Evolutionary conservation across 2,113 vertebrate species (phyloP).

Genomic region (Antigone vipio): DNA sequence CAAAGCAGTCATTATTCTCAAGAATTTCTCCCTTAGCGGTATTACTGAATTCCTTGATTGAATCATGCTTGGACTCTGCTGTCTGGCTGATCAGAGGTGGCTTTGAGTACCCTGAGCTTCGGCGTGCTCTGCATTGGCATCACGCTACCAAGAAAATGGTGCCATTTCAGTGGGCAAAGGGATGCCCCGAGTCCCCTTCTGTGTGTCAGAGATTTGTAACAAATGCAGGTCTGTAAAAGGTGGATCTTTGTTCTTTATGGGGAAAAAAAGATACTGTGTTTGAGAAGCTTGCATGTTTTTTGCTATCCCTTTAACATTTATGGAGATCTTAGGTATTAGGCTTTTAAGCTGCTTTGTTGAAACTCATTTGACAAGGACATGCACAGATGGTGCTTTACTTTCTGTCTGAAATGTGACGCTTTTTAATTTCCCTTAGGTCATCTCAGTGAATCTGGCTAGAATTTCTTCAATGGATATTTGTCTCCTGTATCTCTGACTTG

Average conservation of each 20-base stretch:
- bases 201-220: not conserved
- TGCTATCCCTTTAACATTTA: slow-evolving; percentile 26
- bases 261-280: not conserved
- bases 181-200: not conserved
- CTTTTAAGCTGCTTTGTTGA: slow-evolving; percentile 59
- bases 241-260: not conserved
- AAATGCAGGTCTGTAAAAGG: not conserved
- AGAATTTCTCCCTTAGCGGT: not conserved
- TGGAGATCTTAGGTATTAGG: slow-evolving; percentile 35
- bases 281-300: not conserved
- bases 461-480: slow-evolving; percentile 8
- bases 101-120: not conserved
- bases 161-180: not conserved
- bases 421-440: slow-evolving; percentile 54
- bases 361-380: slow-evolving; percentile 38
- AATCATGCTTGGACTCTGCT: not conserved
- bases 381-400: slow-evolving; percentile 62
- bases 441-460: not conserved
- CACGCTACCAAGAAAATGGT: not conserved
- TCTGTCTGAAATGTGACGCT: slow-evolving; percentile 28
- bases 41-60: not conserved
- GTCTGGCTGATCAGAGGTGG: not conserved
- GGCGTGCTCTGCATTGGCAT: not conserved
- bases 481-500: not conserved
- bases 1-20: not conserved